These are phyloP conservation scores for Platysteira castanea DNA, from an alignment of 2,113 vertebrate genomes.

Conservation along the genomic window DNA sequence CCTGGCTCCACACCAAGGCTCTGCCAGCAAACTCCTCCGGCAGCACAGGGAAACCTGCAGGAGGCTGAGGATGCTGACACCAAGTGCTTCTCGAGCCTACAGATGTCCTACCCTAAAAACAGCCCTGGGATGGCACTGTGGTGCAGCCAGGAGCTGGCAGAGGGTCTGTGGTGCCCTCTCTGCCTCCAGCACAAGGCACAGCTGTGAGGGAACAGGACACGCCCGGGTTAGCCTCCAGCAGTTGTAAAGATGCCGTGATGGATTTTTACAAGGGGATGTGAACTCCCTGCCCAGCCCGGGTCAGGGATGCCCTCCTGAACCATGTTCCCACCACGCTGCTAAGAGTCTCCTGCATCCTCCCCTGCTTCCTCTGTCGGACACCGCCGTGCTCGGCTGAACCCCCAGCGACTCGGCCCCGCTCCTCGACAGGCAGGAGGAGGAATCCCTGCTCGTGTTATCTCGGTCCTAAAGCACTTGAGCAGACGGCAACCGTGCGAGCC, in stretches of 20 bases:
- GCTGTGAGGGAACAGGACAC: not conserved
- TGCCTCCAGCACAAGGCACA: not conserved
- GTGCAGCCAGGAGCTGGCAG: not conserved
- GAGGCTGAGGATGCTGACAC: not conserved
- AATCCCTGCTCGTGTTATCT: not conserved
- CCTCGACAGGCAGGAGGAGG: not conserved
- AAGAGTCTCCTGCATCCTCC: not conserved
- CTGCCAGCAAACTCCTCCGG: not conserved
- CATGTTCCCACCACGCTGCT: fast-evolving
- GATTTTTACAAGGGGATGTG: not conserved
- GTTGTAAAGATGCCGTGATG: not conserved
- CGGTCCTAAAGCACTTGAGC: slow-evolving; percentile 36
- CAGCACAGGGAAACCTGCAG: not conserved
- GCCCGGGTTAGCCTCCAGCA: fast-evolving
- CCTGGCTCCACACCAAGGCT: not conserved
- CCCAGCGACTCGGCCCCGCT: not conserved
- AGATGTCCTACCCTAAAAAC: not conserved
- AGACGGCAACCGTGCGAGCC: not conserved
- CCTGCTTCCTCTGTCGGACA: fast-evolving
- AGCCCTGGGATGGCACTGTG: fast-evolving
- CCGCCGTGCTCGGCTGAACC: fast-evolving
- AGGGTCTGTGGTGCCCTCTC: not conserved
- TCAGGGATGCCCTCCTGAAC: not conserved
- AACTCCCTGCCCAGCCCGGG: not conserved
- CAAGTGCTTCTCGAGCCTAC: fast-evolving